Percentiles rank a stretch among this genome's conserved stretches.
phyloP scores from a whole-genome alignment of 2,888 invertebrate genomes.

The Entomobrya multifasciata region DNA sequence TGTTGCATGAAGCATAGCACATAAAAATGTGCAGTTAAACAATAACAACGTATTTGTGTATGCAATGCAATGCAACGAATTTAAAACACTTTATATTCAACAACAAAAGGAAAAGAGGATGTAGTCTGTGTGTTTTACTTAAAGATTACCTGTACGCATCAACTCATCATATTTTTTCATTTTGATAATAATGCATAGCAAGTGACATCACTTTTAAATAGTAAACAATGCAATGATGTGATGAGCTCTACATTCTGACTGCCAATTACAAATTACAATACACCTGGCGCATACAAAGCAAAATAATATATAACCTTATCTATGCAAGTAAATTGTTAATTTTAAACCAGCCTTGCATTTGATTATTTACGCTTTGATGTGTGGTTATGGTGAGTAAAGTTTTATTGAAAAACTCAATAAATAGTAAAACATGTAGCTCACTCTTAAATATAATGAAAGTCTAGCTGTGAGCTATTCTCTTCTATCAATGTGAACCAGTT shows the following conservation, averaged over 20 bases:
- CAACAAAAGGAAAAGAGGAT: constrained; percentile 38
- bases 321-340: too few species aligned
- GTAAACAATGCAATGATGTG: neutral
- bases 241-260: neutral
- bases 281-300: neutral
- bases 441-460: constrained; percentile 1
- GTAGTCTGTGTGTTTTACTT: constrained; percentile 9
- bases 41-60: too few species aligned
- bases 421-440: neutral
- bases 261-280: neutral
- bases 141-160: neutral
- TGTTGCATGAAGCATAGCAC: neutral
- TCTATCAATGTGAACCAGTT: constrained; percentile 67
- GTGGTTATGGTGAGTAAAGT: too few species aligned
- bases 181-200: neutral
- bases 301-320: neutral
- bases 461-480: constrained; percentile 20
- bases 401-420: neutral
- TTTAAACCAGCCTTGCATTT: too few species aligned
- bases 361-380: too few species aligned
- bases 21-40: neutral
- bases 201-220: neutral
- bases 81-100: neutral
- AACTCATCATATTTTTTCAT: neutral
- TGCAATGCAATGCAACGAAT: neutral